phyloP scores from a whole-genome alignment of 2,113 vertebrate species.

The Menura novaehollandiae region DNA sequence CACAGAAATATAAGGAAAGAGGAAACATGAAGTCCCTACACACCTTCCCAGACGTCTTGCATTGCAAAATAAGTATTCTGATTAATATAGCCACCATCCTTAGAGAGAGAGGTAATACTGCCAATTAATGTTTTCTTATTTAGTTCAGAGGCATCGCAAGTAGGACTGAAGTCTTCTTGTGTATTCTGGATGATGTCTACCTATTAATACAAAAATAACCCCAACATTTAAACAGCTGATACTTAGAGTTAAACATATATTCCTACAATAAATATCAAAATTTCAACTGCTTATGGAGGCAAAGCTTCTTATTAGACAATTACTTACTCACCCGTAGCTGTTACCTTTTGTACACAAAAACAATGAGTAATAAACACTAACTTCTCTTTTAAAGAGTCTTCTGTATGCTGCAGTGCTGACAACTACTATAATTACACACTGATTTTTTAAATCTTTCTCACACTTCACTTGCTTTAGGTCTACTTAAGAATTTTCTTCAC shows the following conservation, averaged over 20 bases:
- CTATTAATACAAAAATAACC: slow-evolving; percentile 6
- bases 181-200: slow-evolving; percentile 73
- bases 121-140: slow-evolving; percentile 80
- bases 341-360: not conserved
- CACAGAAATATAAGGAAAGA: not conserved
- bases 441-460: not conserved
- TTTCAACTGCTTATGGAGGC: not conserved
- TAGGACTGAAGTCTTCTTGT: slow-evolving; percentile 71
- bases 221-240: not conserved
- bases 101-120: slow-evolving; percentile 79
- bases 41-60: slow-evolving; percentile 84
- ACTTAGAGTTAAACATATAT: not conserved
- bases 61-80: slow-evolving; percentile 83
- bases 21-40: not conserved
- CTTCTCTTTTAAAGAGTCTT: not conserved
- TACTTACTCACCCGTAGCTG: not conserved
- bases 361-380: not conserved
- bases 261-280: not conserved
- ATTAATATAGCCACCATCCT: slow-evolving; percentile 83
- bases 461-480: not conserved
- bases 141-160: slow-evolving; percentile 28
- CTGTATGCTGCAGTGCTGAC: not conserved
- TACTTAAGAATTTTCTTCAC: not conserved
- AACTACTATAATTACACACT: not conserved
- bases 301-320: not conserved